Percentiles rank a stretch among this genome's conserved stretches.
Evolutionary conservation across 30 jellyfish, hydroid and myxozoan genomes (phyloP).

Genomic region (Phacellophora camtschatica): DNA sequence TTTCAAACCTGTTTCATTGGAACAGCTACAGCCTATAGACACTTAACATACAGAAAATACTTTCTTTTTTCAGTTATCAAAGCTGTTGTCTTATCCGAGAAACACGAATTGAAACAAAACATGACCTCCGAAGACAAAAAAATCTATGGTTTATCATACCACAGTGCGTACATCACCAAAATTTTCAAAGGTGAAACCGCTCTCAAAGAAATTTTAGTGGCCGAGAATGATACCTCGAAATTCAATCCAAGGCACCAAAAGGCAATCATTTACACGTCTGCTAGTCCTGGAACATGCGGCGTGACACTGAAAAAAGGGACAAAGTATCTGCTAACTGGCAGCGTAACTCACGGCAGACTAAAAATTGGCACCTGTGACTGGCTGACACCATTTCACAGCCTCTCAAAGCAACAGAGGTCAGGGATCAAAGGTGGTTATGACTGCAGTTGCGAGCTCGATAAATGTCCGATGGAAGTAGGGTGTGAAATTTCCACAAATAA

Average conservation of each 20-base stretch:
- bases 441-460: conserved; percentile 69
- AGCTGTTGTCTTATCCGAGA: conserved; percentile 49
- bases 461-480: conserved; percentile 43
- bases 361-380: conserved; percentile 60
- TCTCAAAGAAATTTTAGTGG: neutral
- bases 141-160: conserved; percentile 17
- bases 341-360: conserved; percentile 7
- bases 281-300: conserved; percentile 65
- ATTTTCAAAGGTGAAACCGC: conserved; percentile 39
- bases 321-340: conserved; percentile 63
- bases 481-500: neutral
- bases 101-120: conserved; percentile 18
- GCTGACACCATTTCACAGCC: conserved; percentile 20
- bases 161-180: conserved; percentile 52
- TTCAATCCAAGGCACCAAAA: conserved; percentile 52
- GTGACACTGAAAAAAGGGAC: conserved; percentile 46
- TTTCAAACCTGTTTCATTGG: neutral
- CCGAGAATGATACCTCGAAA: conserved; percentile 12
- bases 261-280: conserved; percentile 30
- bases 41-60: too few relatives aligned
- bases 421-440: conserved; percentile 80
- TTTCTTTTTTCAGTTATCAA: conserved; percentile 17
- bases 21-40: neutral
- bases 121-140: conserved; percentile 6
- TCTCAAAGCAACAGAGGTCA: conserved; percentile 52